Evolutionary conservation across 2,888 invertebrate species (phyloP).

Genomic region (Cantharis flavilabris): DNA sequence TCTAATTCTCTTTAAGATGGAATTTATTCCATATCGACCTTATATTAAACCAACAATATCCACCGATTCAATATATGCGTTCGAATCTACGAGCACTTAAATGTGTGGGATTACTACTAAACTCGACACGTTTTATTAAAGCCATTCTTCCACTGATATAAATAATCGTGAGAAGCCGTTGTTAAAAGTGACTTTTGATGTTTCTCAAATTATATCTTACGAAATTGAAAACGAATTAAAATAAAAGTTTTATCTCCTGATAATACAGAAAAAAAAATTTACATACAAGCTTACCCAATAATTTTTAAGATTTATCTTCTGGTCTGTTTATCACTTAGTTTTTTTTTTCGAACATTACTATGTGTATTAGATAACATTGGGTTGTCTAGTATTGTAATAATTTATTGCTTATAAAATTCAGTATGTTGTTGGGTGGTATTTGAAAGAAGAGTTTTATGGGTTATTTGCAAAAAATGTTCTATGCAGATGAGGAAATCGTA

Average conservation of each 20-base stretch:
- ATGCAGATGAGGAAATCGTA: background rate
- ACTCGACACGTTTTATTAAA: constrained; percentile 18
- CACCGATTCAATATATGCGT: background rate
- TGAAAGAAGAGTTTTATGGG: background rate
- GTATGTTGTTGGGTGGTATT: background rate
- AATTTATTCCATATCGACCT: constrained; percentile 6
- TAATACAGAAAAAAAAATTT: background rate
- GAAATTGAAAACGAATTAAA: constrained; percentile 6
- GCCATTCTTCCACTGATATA: constrained; percentile 8
- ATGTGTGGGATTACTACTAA: constrained; percentile 10
- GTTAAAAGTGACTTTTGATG: constrained; percentile 6
- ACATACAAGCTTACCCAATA: background rate
- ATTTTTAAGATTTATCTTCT: background rate
- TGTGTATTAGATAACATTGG: background rate
- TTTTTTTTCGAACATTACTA: background rate
- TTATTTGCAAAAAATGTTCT: background rate
- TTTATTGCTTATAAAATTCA: background rate
- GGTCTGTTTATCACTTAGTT: background rate
- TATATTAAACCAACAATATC: background rate
- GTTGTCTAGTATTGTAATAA: background rate
- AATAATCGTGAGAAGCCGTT: constrained; percentile 12
- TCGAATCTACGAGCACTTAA: constrained; percentile 12
- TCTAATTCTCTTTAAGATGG: constrained; percentile 1
- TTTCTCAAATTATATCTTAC: constrained; percentile 6
- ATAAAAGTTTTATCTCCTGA: background rate